Base-by-base conservation (phyloP, 1,140 invertebrate genomes). In the Oedothorax gibbosus region DNA sequence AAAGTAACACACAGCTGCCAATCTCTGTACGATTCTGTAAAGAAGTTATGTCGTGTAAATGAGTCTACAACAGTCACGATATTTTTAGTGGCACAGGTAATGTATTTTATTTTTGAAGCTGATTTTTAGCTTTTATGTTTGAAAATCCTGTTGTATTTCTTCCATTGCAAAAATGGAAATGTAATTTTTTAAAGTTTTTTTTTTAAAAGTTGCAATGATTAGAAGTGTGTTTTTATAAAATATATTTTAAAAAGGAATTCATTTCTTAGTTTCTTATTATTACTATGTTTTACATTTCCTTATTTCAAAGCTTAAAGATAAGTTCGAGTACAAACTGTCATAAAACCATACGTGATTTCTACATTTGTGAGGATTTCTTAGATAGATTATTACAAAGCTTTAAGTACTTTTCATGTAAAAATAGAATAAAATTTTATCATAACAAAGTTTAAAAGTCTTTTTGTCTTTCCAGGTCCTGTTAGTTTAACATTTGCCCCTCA, bases 1-100 rank as follows among this genome's bases (percentile, higher is more conserved):
- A 95, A 94, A 93, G 98, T 1, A 99, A 99, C 89, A 96, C 96
- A 9, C 89, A 90, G 96, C 93, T 12, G 96, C 97, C 0, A 97
- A 90, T 91, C 97, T 54, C 90, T 99, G 10, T 99, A 98, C 89
- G 91, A 94, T 84, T 92, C 93, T 49, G 94, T 97, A 2, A 95
- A 94, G 49, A 94, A 97, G 15, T 89, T 97, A 82, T 66, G 86
- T 54, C 80, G 86, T 51, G 92, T 94, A 9, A 91, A 92, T 49
- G 83, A 90, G 12, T 90, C 94, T 7, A 95, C 94, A 0, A 93
- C 94, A 6, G 89, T 99, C 7, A 88, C 99, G 98, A 99, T 90
- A 94, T 99, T 82, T 99, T 97, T 89, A 99, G 98, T 90, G 98
- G 98, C 11, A 98, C 97, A 11, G 98, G 98, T n/a, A 98, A 97